phyloP scores from a whole-genome alignment of 2,888 invertebrate genomes.

The Branchellion lobata region DNA sequence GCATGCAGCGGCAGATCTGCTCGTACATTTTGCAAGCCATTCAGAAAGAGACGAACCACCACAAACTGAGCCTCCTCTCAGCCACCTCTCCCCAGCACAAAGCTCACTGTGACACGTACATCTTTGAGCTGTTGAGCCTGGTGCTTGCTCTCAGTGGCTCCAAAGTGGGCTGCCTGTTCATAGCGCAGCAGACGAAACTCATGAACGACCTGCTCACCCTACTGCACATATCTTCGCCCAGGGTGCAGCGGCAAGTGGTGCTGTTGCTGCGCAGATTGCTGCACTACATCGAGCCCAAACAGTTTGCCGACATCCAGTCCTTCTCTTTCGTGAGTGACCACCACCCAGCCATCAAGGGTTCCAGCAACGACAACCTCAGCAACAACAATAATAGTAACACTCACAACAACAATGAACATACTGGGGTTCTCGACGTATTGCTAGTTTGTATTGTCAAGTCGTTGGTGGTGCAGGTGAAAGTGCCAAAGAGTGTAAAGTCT shows the following conservation, averaged over 20 bases:
- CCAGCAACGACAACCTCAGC: constrained; percentile 59
- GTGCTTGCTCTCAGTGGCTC: constrained; percentile 90
- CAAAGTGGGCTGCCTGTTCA: constrained; percentile 81
- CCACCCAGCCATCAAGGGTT: background rate
- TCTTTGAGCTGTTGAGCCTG: constrained; percentile 95
- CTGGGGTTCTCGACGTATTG: constrained; percentile 84
- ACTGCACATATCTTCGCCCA: constrained; percentile 87
- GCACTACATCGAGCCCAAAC: constrained; percentile 83
- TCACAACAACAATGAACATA: constrained; percentile 62
- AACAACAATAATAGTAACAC: constrained; percentile 69
- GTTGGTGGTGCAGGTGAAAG: constrained; percentile 83
- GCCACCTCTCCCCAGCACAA: background rate
- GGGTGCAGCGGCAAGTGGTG: constrained; percentile 89
- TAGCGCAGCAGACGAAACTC: constrained; percentile 83
- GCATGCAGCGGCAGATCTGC: constrained; percentile 84
- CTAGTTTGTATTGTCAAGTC: constrained; percentile 87
- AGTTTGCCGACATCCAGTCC: constrained; percentile 76
- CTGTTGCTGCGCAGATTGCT: constrained; percentile 81
- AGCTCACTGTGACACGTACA: constrained; percentile 76
- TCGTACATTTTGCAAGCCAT: constrained; percentile 76
- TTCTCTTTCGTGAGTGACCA: background rate
- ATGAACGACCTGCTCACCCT: constrained; percentile 80
- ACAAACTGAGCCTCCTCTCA: constrained; percentile 72
- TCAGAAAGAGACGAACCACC: constrained; percentile 79
- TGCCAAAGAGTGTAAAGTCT: constrained; percentile 65